These are phyloP conservation scores for Metellina segmentata DNA, from an alignment of 2,888 invertebrate genomes.

Conservation along the genomic window DNA sequence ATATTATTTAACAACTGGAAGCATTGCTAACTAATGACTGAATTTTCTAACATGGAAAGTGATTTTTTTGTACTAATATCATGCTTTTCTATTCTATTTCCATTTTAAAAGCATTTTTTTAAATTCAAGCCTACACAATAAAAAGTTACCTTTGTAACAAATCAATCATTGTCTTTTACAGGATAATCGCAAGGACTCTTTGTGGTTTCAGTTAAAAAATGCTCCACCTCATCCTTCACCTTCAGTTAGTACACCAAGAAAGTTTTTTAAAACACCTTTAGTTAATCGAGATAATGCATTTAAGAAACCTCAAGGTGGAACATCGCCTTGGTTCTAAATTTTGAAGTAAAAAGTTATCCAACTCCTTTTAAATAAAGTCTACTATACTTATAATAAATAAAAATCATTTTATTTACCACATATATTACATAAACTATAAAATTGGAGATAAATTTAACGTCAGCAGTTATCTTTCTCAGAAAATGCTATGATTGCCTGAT, in stretches of 20 bases:
- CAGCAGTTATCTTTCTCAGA: slow-evolving; percentile 14
- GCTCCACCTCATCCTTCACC: slow-evolving; percentile 19
- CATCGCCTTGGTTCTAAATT: slow-evolving; percentile 4
- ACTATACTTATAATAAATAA: slow-evolving; percentile 4
- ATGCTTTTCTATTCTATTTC: no score
- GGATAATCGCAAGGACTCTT: not conserved
- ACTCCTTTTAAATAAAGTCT: not conserved
- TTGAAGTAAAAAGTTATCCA: not conserved
- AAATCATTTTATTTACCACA: not conserved
- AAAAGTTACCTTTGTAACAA: no score
- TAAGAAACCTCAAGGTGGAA: slow-evolving; percentile 19
- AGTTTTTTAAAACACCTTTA: slow-evolving; percentile 58
- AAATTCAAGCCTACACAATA: no score
- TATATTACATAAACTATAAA: not conserved
- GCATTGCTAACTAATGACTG: no score
- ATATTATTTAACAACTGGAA: no score
- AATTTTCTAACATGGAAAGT: no score
- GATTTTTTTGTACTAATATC: no score
- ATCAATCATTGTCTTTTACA: not conserved
- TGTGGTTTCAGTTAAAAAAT: slow-evolving; percentile 5
- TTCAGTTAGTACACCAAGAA: slow-evolving; percentile 17
- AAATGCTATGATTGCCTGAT: slow-evolving; percentile 59
- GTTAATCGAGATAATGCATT: slow-evolving; percentile 13
- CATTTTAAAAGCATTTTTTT: no score
- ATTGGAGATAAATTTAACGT: not conserved